phyloP scores from a whole-genome alignment of 2,113 vertebrate genomes.

The Varanus salvator region DNA sequence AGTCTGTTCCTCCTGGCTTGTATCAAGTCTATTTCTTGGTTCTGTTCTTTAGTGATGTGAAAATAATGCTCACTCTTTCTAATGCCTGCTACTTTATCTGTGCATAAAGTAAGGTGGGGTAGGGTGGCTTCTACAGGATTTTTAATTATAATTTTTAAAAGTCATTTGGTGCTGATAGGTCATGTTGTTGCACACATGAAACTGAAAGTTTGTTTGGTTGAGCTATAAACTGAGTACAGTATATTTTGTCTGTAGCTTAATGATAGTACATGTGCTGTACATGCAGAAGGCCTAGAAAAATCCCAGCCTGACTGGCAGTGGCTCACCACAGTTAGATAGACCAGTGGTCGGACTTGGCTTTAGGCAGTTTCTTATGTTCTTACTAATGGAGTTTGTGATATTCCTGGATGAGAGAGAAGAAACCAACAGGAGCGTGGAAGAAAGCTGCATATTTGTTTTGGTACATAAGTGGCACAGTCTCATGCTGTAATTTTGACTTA shows the following conservation, averaged over 20 bases:
- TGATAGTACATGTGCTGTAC: too few relatives aligned
- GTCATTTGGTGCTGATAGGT: not conserved
- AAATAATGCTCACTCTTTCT: not conserved
- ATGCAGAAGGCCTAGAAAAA: too few relatives aligned
- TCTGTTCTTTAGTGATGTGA: not conserved
- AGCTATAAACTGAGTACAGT: not conserved
- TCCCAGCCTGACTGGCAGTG: too few relatives aligned
- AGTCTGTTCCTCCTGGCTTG: not conserved
- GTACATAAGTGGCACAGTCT: not conserved
- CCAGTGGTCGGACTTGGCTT: not conserved
- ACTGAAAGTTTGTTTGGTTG: not conserved
- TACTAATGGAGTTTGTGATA: not conserved
- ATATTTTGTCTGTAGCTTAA: not conserved
- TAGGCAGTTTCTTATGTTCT: too few relatives aligned
- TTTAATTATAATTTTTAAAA: not conserved
- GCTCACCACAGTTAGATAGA: too few relatives aligned
- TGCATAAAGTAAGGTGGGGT: not conserved
- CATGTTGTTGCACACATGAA: not conserved
- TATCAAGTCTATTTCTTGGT: conserved; percentile 1
- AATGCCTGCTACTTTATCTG: not conserved
- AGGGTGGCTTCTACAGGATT: not conserved
- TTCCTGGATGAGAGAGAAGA: not conserved
- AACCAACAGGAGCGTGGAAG: not conserved
- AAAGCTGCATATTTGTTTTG: not conserved
- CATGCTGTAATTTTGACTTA: not conserved